phyloP scores from a whole-genome alignment of 2,888 invertebrate genomes.

The Pristionchus fissidentatus region DNA sequence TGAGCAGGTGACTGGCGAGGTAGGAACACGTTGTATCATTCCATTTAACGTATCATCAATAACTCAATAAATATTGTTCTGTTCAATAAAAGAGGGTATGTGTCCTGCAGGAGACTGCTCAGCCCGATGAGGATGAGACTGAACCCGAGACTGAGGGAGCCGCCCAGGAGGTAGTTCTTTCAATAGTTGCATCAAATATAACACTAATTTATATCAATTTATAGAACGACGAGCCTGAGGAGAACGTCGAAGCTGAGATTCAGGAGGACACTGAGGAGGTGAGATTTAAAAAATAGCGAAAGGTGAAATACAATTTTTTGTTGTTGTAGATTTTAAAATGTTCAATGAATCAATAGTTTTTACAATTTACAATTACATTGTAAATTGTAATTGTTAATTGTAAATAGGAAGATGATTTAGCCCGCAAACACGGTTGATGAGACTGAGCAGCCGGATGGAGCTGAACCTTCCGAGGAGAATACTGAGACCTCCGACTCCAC shows the following conservation, averaged over 20 bases:
- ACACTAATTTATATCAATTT: background rate
- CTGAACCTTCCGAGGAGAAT: background rate
- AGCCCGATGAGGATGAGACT: background rate
- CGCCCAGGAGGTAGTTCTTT: background rate
- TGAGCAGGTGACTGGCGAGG: constrained; percentile 2
- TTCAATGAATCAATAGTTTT: background rate
- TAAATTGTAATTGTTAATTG: background rate
- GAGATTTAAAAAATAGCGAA: background rate
- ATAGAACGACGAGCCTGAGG: background rate
- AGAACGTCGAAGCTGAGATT: background rate
- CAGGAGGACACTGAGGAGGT: constrained; percentile 19
- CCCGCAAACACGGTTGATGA: background rate
- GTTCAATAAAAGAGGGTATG: background rate
- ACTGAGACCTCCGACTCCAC: constrained; percentile 16
- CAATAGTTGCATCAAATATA: background rate
- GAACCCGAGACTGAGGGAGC: background rate
- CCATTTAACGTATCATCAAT: background rate
- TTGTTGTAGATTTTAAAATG: background rate
- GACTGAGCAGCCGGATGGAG: background rate
- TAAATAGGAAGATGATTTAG: no score
- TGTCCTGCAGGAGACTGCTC: background rate
- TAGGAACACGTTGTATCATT: background rate
- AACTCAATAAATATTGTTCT: background rate
- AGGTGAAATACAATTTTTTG: no score
- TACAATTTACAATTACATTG: no score